These are phyloP conservation scores for Rhizomys pruinosus DNA, from an alignment of 2,113 vertebrate genomes.

Conservation along the genomic window DNA sequence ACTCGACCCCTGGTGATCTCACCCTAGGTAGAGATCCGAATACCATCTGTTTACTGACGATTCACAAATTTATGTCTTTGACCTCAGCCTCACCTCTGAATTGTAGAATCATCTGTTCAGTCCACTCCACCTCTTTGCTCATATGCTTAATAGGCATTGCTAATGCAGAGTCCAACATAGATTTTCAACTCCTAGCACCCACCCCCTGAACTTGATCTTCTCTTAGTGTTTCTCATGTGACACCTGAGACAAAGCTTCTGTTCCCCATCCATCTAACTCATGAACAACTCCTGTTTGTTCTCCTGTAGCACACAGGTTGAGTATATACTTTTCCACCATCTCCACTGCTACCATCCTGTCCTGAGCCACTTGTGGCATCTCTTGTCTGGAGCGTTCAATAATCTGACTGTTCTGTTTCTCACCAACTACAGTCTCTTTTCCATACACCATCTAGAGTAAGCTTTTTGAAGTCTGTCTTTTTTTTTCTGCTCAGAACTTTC, in stretches of 20 bases:
- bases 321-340: background rate
- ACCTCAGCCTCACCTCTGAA: slow-evolving; percentile 45
- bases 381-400: background rate
- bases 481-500: background rate
- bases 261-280: background rate
- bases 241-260: background rate
- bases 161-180: background rate
- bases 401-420: background rate
- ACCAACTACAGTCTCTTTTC: background rate
- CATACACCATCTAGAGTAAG: background rate
- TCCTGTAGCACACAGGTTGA: background rate
- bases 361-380: background rate
- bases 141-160: background rate
- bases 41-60: slow-evolving; percentile 38
- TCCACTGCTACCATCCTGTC: background rate
- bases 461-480: background rate
- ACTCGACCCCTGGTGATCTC: slow-evolving; percentile 29
- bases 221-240: background rate
- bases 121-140: background rate
- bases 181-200: background rate
- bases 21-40: slow-evolving; percentile 1
- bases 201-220: background rate
- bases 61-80: slow-evolving; percentile 58
- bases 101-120: slow-evolving; percentile 55
- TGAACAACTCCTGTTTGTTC: background rate